Evolutionary conservation across 1,140 invertebrate genomes (phyloP).

Genomic region (Tachypleus tridentatus): DNA sequence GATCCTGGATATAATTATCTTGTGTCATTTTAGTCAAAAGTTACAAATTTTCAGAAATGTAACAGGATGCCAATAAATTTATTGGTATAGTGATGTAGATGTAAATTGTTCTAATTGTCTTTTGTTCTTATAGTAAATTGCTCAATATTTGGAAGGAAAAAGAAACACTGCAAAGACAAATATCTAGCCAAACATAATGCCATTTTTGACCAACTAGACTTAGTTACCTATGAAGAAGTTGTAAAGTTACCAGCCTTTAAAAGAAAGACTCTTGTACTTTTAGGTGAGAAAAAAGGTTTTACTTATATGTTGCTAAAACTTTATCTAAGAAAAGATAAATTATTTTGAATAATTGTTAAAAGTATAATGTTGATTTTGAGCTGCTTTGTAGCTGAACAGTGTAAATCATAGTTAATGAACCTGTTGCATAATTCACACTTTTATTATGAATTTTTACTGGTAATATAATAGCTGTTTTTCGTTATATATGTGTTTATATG

Average conservation of each 20-base stretch:
- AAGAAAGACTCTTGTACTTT: slow-evolving; percentile 43
- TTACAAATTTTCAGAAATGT: too few relatives aligned
- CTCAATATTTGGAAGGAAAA: slow-evolving; percentile 91
- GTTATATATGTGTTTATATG: background rate
- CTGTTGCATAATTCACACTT: too few relatives aligned
- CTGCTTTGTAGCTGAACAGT: too few relatives aligned
- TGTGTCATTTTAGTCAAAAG: too few relatives aligned
- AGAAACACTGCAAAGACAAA: slow-evolving; percentile 94
- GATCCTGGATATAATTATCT: too few relatives aligned
- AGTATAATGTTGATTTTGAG: too few relatives aligned
- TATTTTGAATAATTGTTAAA: background rate
- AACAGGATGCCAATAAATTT: too few relatives aligned
- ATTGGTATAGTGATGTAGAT: too few relatives aligned
- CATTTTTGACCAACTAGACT: slow-evolving; percentile 95
- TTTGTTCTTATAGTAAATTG: slow-evolving; percentile 49
- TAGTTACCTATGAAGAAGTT: slow-evolving; percentile 98
- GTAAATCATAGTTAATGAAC: too few relatives aligned
- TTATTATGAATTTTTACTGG: too few relatives aligned
- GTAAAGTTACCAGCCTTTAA: slow-evolving; percentile 80
- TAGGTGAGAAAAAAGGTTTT: slow-evolving; percentile 22
- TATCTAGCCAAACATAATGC: slow-evolving; percentile 96
- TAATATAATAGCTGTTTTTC: background rate
- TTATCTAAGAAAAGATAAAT: background rate
- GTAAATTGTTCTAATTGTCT: background rate
- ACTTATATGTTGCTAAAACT: background rate